Evolutionary conservation across 2,113 vertebrate genomes (phyloP).

Genomic region (Microtus oregoni): DNA sequence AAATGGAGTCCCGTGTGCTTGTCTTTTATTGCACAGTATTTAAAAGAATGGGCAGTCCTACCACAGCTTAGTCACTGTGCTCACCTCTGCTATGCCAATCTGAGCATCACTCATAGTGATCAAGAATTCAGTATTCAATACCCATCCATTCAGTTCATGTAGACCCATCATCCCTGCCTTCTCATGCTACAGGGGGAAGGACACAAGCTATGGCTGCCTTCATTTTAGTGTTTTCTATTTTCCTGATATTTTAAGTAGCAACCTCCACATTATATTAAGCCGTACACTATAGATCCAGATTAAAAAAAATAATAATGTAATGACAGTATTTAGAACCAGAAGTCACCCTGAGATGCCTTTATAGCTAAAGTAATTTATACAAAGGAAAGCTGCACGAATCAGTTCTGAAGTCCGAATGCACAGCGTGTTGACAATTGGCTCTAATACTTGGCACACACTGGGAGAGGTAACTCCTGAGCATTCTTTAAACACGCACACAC

Average conservation of each 20-base stretch:
- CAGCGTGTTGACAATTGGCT: neutral
- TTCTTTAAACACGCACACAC: neutral
- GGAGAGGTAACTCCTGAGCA: neutral
- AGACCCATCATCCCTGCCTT: conserved; percentile 39
- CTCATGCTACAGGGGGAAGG: neutral
- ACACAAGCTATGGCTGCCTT: neutral
- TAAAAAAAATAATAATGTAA: conserved; percentile 48
- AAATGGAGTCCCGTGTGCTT: neutral
- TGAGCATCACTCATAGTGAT: conserved; percentile 48
- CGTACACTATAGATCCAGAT: neutral
- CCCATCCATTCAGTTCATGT: neutral
- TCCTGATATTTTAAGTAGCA: conserved; percentile 33
- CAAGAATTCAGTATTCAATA: conserved; percentile 55
- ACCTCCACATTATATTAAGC: conserved; percentile 48
- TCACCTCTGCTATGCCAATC: conserved; percentile 14
- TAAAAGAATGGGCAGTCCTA: neutral
- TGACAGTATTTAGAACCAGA: conserved; percentile 34
- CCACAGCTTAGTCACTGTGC: neutral
- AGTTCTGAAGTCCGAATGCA: neutral
- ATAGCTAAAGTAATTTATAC: conserved; percentile 29
- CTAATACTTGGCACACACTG: neutral
- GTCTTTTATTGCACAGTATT: conserved; percentile 26
- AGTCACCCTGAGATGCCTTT: conserved; percentile 65
- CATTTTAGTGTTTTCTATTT: neutral
- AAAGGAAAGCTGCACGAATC: neutral